Evolutionary conservation across 2,113 vertebrate species (phyloP).

Genomic region (Pollachius pollachius): DNA sequence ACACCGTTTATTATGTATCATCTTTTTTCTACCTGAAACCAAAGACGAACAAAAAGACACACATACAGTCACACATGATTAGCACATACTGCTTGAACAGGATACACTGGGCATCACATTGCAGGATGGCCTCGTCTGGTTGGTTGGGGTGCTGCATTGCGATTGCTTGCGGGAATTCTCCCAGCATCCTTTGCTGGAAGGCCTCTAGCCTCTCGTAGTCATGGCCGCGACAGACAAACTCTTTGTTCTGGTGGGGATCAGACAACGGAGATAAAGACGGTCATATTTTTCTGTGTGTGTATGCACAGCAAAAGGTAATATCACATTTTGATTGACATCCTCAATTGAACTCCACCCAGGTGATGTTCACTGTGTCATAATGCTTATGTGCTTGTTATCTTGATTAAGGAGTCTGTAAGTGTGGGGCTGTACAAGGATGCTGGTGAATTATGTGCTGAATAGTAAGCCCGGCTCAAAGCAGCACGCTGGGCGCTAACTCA

Average conservation of each 20-base stretch:
- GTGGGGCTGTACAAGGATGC: not conserved
- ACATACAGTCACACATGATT: no score
- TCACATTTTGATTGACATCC: no score
- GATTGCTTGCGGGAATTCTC: slow-evolving; percentile 97
- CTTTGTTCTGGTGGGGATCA: slow-evolving; percentile 84
- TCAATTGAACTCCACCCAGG: no score
- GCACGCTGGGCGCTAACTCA: slow-evolving; percentile 63
- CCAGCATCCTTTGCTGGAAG: slow-evolving; percentile 98
- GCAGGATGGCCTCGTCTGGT: slow-evolving; percentile 90
- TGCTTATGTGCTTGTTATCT: no score
- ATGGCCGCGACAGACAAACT: slow-evolving; percentile 95
- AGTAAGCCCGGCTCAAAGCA: not conserved
- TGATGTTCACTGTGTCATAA: no score
- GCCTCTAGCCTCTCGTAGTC: slow-evolving; percentile 96
- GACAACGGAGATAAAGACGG: not conserved
- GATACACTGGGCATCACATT: slow-evolving; percentile 98
- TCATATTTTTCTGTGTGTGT: no score
- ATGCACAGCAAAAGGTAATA: no score
- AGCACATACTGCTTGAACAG: slow-evolving; percentile 50
- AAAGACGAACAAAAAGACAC: no score
- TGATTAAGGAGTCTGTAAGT: no score
- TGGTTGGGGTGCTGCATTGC: slow-evolving; percentile 99
- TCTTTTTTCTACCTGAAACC: no score
- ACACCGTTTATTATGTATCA: no score
- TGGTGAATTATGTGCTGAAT: not conserved